A percentile compares a stretch with the other conserved stretches of the same genome.
These are phyloP conservation scores for Andrena fulva DNA, from an alignment of 2,888 invertebrate genomes.

Conservation along the genomic window DNA sequence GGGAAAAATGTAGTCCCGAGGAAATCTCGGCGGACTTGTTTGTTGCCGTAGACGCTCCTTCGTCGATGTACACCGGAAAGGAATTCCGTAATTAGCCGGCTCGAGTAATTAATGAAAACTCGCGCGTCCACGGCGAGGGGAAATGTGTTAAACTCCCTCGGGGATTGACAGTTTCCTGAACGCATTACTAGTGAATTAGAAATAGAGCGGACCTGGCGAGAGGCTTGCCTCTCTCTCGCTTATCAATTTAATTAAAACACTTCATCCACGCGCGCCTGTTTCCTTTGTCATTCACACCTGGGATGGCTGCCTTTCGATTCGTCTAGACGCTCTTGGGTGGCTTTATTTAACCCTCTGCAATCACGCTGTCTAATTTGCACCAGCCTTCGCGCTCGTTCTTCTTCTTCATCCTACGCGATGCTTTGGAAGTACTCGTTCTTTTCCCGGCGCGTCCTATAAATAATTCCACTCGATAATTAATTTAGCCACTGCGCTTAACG, in stretches of 20 bases:
- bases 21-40: conserved; percentile 48
- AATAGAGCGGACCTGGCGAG: background rate
- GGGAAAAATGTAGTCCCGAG: conserved; percentile 48
- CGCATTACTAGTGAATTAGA: conserved; percentile 24
- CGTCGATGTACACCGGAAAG: conserved; percentile 53
- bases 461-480: conserved; percentile 2
- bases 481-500: conserved; percentile 42
- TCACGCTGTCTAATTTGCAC: background rate
- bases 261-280: background rate
- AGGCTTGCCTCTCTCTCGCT: background rate
- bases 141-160: conserved; percentile 20
- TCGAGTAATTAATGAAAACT: conserved; percentile 74
- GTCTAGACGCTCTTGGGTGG: background rate
- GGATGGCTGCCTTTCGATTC: background rate
- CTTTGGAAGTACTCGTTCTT: background rate
- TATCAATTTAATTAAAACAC: conserved; percentile 34
- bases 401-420: background rate
- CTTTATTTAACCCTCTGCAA: background rate
- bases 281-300: background rate
- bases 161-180: conserved; percentile 37
- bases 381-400: background rate
- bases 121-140: conserved; percentile 6
- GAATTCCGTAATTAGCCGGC: conserved; percentile 73
- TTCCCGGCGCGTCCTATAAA: background rate
- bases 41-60: conserved; percentile 35